Conservation (phyloP, 2,113 vertebrate species). For the Otocyon megalotis region DNA sequence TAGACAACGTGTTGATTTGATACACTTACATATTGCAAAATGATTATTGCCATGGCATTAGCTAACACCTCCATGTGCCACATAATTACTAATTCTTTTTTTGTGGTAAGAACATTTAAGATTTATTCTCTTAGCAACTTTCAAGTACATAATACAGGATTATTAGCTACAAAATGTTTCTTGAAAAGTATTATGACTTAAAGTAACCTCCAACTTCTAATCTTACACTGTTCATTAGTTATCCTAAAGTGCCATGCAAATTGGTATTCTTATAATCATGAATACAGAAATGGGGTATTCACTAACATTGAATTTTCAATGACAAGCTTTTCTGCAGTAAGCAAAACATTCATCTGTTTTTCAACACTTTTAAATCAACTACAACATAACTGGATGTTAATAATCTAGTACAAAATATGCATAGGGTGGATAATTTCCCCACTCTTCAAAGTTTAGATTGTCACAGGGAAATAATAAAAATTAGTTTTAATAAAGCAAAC, state of each 20-base stretch:
- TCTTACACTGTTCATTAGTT: slow-evolving; percentile 45
- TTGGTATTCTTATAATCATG: slow-evolving; percentile 23
- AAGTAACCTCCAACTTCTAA: slow-evolving; percentile 19
- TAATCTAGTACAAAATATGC: slow-evolving; percentile 29
- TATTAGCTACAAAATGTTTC: slow-evolving; percentile 28
- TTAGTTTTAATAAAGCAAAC: slow-evolving; percentile 68
- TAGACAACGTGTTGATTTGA: not conserved
- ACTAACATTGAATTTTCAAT: slow-evolving; percentile 53
- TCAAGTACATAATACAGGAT: not conserved
- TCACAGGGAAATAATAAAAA: slow-evolving; percentile 64
- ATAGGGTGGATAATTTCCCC: slow-evolving; percentile 43
- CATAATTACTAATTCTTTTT: not conserved
- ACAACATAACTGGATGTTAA: slow-evolving; percentile 20
- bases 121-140: slow-evolving; percentile 3
- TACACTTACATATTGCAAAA: not conserved
- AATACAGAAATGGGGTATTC: slow-evolving; percentile 14
- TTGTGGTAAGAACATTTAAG: not conserved
- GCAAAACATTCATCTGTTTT: slow-evolving; percentile 65
- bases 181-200: not conserved
- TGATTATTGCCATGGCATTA: not conserved
- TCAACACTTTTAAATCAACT: slow-evolving; percentile 57
- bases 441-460: slow-evolving; percentile 61
- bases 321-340: slow-evolving; percentile 54
- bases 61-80: not conserved
- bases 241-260: slow-evolving; percentile 11